Evolutionary conservation across 2,888 invertebrate species (phyloP).

Genomic region (Epicampocera succincta): DNA sequence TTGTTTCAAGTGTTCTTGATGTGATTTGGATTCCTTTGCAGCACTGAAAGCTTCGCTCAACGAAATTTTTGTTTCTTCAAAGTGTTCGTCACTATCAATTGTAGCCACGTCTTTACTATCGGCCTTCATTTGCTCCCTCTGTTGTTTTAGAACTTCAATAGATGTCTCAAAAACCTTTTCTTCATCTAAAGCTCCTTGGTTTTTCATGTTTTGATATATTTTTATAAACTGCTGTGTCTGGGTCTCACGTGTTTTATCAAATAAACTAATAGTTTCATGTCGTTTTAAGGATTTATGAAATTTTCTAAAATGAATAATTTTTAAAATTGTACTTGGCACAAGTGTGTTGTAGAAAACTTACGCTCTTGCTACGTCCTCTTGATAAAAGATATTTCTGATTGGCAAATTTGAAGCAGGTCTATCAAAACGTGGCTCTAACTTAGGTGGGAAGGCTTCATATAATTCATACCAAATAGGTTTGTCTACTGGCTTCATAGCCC

Average conservation of each 20-base stretch:
- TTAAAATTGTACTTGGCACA: neutral
- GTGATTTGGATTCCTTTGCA: constrained; percentile 1
- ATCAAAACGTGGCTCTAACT: constrained; percentile 89
- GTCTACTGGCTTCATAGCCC: constrained; percentile 90
- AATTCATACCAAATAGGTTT: constrained; percentile 96
- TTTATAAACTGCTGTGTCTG: constrained; percentile 85
- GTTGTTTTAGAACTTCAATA: constrained; percentile 81
- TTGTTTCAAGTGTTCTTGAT: neutral
- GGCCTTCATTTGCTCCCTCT: constrained; percentile 66
- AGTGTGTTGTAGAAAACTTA: constrained; percentile 81
- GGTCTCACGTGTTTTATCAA: constrained; percentile 76
- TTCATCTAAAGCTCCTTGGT: constrained; percentile 83
- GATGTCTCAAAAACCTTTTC: constrained; percentile 83
- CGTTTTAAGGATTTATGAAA: constrained; percentile 85
- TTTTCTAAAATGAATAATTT: constrained; percentile 83
- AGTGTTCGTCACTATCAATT: constrained; percentile 10
- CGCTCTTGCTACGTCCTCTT: constrained; percentile 93
- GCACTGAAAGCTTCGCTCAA: constrained; percentile 49
- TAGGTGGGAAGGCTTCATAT: constrained; percentile 95
- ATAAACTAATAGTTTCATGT: constrained; percentile 83
- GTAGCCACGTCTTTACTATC: constrained; percentile 49
- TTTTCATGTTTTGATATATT: constrained; percentile 84
- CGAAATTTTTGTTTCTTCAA: neutral
- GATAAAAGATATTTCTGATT: constrained; percentile 88
- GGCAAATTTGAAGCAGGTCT: constrained; percentile 84